Evolutionary conservation across 2,888 invertebrate species (phyloP).

Genomic region (Dysmachus trigonus): DNA sequence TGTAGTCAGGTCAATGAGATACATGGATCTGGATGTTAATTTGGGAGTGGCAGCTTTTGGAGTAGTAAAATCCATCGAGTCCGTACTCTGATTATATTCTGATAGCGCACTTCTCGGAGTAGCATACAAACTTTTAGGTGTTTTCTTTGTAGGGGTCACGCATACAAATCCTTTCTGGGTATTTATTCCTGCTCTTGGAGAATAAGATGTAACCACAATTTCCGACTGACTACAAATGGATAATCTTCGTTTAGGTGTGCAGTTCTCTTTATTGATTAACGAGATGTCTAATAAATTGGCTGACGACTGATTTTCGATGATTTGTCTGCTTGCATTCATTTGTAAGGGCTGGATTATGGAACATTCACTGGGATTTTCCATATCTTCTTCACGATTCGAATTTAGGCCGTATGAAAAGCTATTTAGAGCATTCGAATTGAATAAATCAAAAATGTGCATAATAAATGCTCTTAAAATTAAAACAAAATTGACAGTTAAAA

Average conservation of each 20-base stretch:
- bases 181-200: constrained; percentile 58
- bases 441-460: background rate
- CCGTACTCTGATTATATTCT: constrained; percentile 52
- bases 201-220: constrained; percentile 60
- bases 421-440: background rate
- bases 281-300: background rate
- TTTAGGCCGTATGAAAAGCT: constrained; percentile 20
- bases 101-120: constrained; percentile 56
- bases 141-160: constrained; percentile 51
- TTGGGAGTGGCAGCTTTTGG: constrained; percentile 54
- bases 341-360: background rate
- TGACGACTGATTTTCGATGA: background rate
- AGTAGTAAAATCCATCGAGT: constrained; percentile 55
- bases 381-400: background rate
- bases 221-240: constrained; percentile 56
- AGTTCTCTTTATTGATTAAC: background rate
- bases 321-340: background rate
- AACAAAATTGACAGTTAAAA: constrained; percentile 41
- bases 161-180: constrained; percentile 58
- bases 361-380: background rate
- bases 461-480: background rate
- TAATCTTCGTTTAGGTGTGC: background rate
- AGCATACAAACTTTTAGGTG: constrained; percentile 53
- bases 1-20: constrained; percentile 60
- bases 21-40: constrained; percentile 58